Evolutionary conservation across 2,888 invertebrate genomes (phyloP), one percentile per base, ranked within the genome.

Genomic region (Eupithecia vulgata): DNA sequence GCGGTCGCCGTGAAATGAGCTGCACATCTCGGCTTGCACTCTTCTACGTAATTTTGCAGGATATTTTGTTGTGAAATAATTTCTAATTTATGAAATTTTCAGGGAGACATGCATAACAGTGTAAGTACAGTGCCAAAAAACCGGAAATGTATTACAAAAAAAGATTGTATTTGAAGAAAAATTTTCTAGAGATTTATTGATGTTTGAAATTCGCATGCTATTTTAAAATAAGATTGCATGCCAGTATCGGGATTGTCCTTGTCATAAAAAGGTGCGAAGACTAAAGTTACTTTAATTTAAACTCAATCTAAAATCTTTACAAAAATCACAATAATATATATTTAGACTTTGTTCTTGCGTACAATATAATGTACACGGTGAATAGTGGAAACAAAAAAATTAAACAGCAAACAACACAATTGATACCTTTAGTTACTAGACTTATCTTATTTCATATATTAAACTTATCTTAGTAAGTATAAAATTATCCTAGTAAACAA

Each of bases 1-100:
- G 91, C 91, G 87, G 85, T 85, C 84, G 87, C 87, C 89, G 91
- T 91, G 90, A 92, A 92, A 93, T 92, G 88, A 91, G 88, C 89
- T 91, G 86, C 85, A 86, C 76, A 85, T 85, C 85, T 83, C 81
- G 83, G 81, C 82, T 83, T 85, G 84, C 84, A 84, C 81, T 82
- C 76, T 75, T 81, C 81, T 79, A 80, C 80, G 81, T 82, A 79
- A 81, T 81, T 81, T 79, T 69, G 61, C 66, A 65, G 70, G 68
- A 75, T 71, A 74, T 71, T 59, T 71, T 71, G 68, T 57, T 66
- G 74, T 52, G 45, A 52, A 64, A 72, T 68, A 62, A 62, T 68
- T 37, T 64, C 52, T 62, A 40, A 40, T 65, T 30, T 52, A 71
- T 59, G 66, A 17, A 59, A 57, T 25, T 57, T 68, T 40, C 59